These are phyloP conservation scores for Baccha elongata DNA, from an alignment of 2,888 invertebrate species.

Conservation along the genomic window DNA sequence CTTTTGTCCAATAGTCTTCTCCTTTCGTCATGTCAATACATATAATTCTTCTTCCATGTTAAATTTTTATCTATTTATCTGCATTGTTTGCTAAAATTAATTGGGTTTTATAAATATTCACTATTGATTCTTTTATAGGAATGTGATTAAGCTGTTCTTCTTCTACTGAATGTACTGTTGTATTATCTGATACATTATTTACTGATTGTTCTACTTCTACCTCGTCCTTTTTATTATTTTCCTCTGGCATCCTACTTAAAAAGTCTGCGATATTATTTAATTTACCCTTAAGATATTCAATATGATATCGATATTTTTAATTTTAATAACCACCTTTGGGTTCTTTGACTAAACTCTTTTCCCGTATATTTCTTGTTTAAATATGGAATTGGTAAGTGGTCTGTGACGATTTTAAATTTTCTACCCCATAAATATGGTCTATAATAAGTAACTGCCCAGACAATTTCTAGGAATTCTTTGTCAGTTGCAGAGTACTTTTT, in stretches of 20 bases:
- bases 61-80: constrained; percentile 18
- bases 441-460: background rate
- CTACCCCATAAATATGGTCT: background rate
- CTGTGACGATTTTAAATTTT: background rate
- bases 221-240: background rate
- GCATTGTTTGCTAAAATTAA: background rate
- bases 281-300: background rate
- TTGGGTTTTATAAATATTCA: constrained; percentile 20
- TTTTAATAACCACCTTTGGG: constrained; percentile 14
- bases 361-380: constrained; percentile 19
- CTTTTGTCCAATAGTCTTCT: constrained; percentile 12
- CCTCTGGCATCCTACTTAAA: background rate
- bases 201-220: background rate
- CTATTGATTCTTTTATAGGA: constrained; percentile 12
- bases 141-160: too few species aligned
- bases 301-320: constrained; percentile 7
- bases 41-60: constrained; percentile 12
- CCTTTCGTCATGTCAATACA: constrained; percentile 2
- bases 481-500: constrained; percentile 66
- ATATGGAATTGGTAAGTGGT: background rate
- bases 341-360: constrained; percentile 1
- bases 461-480: background rate
- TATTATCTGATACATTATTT: background rate
- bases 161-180: too few species aligned
- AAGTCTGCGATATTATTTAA: constrained; percentile 9